Evolutionary conservation across 1,140 invertebrate genomes (phyloP).

Genomic region (Brachionus koreanus): DNA sequence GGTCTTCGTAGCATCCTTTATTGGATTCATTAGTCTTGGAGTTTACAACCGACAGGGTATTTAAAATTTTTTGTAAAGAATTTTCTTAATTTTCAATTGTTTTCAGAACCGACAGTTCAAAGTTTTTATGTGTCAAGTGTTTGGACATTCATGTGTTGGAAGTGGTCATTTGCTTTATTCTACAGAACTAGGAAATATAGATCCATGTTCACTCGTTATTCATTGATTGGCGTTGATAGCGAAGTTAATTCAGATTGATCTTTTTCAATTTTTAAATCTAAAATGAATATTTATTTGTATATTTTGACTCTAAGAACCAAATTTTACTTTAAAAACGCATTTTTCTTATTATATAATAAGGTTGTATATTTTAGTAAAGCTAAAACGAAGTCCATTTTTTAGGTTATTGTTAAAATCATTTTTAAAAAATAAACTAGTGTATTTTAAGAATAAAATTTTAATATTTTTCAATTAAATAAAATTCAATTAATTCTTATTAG

Average conservation of each 20-base stretch:
- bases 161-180: slow-evolving; percentile 33
- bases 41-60: not conserved
- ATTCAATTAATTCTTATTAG: too few relatives aligned
- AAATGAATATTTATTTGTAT: not conserved
- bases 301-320: not conserved
- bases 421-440: not conserved
- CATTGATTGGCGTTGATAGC: slow-evolving; percentile 25
- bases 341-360: not conserved
- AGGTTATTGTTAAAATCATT: not conserved
- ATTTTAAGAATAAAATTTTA: not conserved
- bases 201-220: slow-evolving; percentile 42
- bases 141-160: slow-evolving; percentile 39
- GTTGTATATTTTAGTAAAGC: not conserved
- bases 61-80: not conserved
- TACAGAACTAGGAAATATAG: slow-evolving; percentile 38
- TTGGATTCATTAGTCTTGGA: not conserved
- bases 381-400: not conserved
- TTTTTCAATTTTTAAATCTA: not conserved
- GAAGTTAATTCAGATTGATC: slow-evolving; percentile 32
- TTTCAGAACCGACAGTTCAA: not conserved
- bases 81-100: not conserved
- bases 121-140: slow-evolving; percentile 30
- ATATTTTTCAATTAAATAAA: too few relatives aligned
- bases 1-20: not conserved
- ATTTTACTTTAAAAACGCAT: not conserved